Evolutionary conservation across 2,797 vertebrate species (phyloP).

Genomic region (Glyptemys insculpta): DNA sequence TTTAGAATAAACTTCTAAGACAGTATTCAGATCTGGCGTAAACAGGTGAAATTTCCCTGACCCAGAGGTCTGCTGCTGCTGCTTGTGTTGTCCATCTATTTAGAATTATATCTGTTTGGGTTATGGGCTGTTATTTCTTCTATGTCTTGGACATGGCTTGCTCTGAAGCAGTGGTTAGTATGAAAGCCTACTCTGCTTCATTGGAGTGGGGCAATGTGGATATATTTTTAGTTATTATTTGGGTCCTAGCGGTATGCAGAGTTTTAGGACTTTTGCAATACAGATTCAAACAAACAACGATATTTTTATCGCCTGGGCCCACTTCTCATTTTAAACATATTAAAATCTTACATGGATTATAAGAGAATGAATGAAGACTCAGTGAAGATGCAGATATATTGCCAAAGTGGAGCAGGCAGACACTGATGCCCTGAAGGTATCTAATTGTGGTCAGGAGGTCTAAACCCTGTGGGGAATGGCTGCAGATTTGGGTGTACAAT

Average conservation of each 20-base stretch:
- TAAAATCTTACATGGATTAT: not conserved
- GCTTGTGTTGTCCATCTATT: not conserved
- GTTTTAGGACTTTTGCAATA: not conserved
- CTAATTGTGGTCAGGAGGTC: not conserved
- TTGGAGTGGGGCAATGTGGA: not conserved
- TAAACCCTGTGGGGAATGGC: not conserved
- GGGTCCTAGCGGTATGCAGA: not conserved
- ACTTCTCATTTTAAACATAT: not conserved
- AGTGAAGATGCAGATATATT: not conserved
- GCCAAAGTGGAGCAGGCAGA: not conserved
- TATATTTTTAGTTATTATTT: not conserved
- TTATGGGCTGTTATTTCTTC: not conserved
- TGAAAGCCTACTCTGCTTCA: not conserved
- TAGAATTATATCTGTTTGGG: not conserved
- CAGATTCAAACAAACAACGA: not conserved
- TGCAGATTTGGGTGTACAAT: not conserved
- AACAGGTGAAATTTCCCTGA: not conserved
- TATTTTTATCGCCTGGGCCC: not conserved
- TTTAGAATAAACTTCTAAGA: not conserved
- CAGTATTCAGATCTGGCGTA: not conserved
- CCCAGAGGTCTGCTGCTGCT: not conserved
- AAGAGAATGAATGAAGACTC: not conserved
- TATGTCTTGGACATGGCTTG: not conserved
- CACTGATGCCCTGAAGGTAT: not conserved
- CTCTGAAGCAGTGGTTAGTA: not conserved